phyloP scores from a whole-genome alignment of 2,113 vertebrate species.

The Muntiacus reevesi region DNA sequence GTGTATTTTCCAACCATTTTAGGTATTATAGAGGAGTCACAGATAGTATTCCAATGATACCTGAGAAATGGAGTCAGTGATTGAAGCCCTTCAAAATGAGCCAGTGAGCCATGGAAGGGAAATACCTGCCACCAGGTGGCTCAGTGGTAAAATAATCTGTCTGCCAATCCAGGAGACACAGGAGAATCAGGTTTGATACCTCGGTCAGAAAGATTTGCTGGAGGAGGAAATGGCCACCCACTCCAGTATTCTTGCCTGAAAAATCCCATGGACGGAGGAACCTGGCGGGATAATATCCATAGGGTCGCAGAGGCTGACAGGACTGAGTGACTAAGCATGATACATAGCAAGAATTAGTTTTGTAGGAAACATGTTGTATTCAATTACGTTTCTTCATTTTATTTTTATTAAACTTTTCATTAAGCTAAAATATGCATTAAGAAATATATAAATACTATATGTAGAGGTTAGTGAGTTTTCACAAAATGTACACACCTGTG shows the following conservation, averaged over 20 bases:
- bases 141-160: neutral
- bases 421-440: neutral
- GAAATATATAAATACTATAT: neutral
- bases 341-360: neutral
- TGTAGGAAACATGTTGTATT: neutral
- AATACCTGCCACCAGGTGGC: neutral
- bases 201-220: neutral
- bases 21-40: neutral
- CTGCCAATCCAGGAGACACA: neutral
- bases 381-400: neutral
- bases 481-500: neutral
- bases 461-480: neutral
- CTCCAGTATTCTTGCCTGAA: neutral
- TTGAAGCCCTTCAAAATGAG: neutral
- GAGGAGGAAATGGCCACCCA: neutral
- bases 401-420: neutral
- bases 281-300: accelerated
- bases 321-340: neutral
- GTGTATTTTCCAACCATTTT: neutral
- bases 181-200: neutral
- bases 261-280: neutral
- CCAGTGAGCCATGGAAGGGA: neutral
- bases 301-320: neutral
- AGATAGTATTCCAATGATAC: neutral
- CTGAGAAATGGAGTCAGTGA: neutral